These are phyloP conservation scores for Pseudachorutes palmiensis DNA, from an alignment of 1,140 invertebrate genomes.

Conservation along the genomic window DNA sequence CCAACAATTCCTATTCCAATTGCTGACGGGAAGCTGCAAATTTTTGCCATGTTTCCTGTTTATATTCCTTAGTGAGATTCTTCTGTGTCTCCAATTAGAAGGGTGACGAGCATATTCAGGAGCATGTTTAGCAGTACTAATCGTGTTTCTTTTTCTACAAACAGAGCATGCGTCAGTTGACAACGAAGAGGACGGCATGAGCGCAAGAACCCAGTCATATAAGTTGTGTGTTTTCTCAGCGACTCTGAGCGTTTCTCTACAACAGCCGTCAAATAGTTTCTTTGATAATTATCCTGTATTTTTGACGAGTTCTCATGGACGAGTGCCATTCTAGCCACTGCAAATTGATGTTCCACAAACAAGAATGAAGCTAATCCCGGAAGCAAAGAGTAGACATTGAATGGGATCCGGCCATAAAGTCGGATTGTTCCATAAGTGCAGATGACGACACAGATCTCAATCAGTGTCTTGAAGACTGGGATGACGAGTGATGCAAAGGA, in stretches of 20 bases:
- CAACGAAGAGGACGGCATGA: slow-evolving; percentile 4
- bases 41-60: too few species aligned
- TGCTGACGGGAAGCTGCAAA: too few species aligned
- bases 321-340: not conserved
- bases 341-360: slow-evolving; percentile 8
- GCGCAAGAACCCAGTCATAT: not conserved
- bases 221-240: not conserved
- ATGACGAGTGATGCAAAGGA: slow-evolving; percentile 1
- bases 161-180: slow-evolving; percentile 7
- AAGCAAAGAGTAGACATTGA: not conserved
- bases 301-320: slow-evolving; percentile 4
- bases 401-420: not conserved
- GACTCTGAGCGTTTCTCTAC: not conserved
- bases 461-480: not conserved
- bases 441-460: not conserved
- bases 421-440: slow-evolving; percentile 7
- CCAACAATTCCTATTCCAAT: too few species aligned
- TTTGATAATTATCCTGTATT: not conserved
- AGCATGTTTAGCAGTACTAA: not conserved
- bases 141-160: not conserved
- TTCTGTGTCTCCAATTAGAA: not conserved
- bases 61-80: not conserved
- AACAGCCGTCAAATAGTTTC: not conserved
- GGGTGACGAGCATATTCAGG: not conserved
- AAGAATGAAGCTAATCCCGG: not conserved